Evolutionary conservation across 2,113 vertebrate genomes (phyloP).

Genomic region (Limanda limanda): DNA sequence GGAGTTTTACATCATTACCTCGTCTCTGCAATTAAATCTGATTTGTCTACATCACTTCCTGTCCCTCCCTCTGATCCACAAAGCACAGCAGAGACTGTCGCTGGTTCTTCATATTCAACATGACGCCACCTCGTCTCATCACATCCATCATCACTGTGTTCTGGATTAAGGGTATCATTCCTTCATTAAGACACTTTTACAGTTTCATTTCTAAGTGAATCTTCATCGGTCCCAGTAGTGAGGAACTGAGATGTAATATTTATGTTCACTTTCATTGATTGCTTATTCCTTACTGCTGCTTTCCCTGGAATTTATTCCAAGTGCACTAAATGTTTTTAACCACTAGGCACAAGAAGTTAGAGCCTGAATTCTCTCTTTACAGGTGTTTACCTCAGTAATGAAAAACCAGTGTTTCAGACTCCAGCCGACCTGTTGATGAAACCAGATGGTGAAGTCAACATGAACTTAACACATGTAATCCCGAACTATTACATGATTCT

Average conservation of each 20-base stretch:
- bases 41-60: conserved; percentile 29
- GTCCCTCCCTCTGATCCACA: conserved; percentile 6
- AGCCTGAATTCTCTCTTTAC: too few species aligned
- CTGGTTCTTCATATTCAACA: conserved; percentile 36
- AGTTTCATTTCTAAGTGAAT: neutral
- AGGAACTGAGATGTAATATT: neutral
- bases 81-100: neutral
- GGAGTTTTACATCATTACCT: too few species aligned
- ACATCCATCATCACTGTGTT: neutral
- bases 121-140: conserved; percentile 30
- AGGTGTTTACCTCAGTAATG: conserved; percentile 44
- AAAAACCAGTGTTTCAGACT: conserved; percentile 55
- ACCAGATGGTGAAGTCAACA: neutral
- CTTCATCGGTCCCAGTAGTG: neutral
- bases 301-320: neutral
- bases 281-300: conserved; percentile 2
- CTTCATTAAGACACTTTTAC: neutral
- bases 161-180: conserved; percentile 51
- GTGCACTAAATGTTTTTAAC: too few species aligned
- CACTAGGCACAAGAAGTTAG: too few species aligned
- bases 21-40: too few species aligned
- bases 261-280: neutral
- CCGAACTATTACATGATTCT: conserved; percentile 50
- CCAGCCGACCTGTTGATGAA: conserved; percentile 35
- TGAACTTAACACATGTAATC: conserved; percentile 48